Evolutionary conservation across 1,140 invertebrate genomes (phyloP).

Genomic region (Saxidomus purpurata): DNA sequence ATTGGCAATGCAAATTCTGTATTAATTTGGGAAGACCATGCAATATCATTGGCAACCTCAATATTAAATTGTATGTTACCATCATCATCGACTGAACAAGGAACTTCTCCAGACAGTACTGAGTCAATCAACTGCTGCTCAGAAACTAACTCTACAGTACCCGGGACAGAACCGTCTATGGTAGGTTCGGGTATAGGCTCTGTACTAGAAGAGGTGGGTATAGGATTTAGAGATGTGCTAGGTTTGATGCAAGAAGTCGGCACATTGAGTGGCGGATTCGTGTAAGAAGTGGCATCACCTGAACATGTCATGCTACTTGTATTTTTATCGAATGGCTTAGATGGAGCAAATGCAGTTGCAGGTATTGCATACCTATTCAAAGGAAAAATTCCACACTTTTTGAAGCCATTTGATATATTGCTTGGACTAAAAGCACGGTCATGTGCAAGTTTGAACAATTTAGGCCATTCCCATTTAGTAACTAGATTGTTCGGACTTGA

Average conservation of each 20-base stretch:
- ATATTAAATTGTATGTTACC: background rate
- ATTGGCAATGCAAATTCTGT: background rate
- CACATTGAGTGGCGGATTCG: too few relatives aligned
- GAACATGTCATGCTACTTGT: background rate
- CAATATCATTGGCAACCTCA: constrained; percentile 12
- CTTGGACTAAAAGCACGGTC: constrained; percentile 10
- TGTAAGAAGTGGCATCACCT: too few relatives aligned
- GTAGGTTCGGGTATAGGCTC: too few relatives aligned
- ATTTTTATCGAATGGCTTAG: background rate
- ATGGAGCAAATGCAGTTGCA: background rate
- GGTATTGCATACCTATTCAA: background rate
- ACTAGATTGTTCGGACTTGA: constrained; percentile 34
- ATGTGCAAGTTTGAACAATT: background rate
- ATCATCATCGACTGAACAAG: too few relatives aligned
- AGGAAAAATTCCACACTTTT: constrained; percentile 19
- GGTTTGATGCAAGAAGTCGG: background rate
- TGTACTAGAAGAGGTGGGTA: background rate
- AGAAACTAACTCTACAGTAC: background rate
- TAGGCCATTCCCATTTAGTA: constrained; percentile 39
- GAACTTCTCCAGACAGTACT: background rate
- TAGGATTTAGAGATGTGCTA: background rate
- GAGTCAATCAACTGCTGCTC: constrained; percentile 12
- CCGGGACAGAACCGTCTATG: too few relatives aligned
- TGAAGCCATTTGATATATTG: background rate
- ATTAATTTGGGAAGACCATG: background rate